These are phyloP conservation scores for Apus apus DNA, from an alignment of 2,113 vertebrate species.

Conservation along the genomic window DNA sequence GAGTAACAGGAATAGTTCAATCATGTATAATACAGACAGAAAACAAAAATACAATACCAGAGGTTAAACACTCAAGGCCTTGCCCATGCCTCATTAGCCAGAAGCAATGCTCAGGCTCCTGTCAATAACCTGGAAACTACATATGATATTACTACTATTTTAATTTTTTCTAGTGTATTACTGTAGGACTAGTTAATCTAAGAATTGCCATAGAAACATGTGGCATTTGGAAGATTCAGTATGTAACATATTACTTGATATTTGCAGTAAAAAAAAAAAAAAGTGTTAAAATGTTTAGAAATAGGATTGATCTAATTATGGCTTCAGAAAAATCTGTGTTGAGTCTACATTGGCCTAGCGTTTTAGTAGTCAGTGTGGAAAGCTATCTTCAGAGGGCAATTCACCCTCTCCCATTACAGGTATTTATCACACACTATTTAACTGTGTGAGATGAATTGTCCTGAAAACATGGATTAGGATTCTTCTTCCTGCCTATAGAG, in stretches of 20 bases:
- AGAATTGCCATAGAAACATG: constrained; percentile 2
- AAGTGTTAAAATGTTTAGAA: neutral
- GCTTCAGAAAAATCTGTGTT: neutral
- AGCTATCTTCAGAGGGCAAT: neutral
- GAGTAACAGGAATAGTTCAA: neutral
- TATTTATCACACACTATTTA: neutral
- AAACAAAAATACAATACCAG: neutral
- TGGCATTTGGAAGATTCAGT: neutral
- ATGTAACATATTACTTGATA: neutral
- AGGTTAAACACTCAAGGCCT: neutral
- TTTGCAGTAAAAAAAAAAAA: neutral
- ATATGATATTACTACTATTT: neutral
- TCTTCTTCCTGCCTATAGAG: neutral
- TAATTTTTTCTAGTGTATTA: neutral
- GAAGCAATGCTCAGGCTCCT: neutral
- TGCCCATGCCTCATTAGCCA: neutral
- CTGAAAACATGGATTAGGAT: neutral
- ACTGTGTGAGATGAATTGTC: neutral
- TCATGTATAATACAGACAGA: neutral
- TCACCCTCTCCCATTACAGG: neutral
- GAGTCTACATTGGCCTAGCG: neutral
- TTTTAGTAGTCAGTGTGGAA: neutral
- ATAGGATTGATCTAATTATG: neutral
- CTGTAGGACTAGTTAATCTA: neutral
- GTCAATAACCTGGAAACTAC: neutral